phyloP scores from a whole-genome alignment of 2,113 vertebrate species.

The Sinosuthora webbiana region DNA sequence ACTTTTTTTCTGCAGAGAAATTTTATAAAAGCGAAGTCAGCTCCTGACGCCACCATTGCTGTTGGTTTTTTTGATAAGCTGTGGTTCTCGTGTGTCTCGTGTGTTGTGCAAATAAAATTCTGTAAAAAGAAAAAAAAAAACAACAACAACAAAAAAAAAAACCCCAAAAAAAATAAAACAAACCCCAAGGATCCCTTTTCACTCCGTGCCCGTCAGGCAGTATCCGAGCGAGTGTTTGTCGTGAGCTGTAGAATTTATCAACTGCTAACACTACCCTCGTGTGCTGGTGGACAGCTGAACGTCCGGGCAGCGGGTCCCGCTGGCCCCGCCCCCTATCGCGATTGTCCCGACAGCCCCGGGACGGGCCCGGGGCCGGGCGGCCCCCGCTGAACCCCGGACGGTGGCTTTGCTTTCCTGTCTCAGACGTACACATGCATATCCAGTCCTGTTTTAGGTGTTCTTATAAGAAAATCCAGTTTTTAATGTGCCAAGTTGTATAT shows the following conservation, averaged over 20 bases:
- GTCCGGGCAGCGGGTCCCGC: not conserved
- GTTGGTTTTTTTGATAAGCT: slow-evolving; percentile 55
- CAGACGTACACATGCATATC: slow-evolving; percentile 73
- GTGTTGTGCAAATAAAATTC: slow-evolving; percentile 63
- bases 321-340: not conserved
- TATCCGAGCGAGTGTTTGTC: slow-evolving; percentile 72
- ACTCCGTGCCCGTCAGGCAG: slow-evolving; percentile 73
- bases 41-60: slow-evolving; percentile 51
- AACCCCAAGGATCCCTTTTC: slow-evolving; percentile 30
- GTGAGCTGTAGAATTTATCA: slow-evolving; percentile 66
- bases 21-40: slow-evolving; percentile 65
- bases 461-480: slow-evolving; percentile 73
- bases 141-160: not conserved
- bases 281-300: slow-evolving; percentile 64
- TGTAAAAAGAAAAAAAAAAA: not conserved
- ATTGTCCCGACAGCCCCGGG: not conserved
- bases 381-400: slow-evolving; percentile 53
- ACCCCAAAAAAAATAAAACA: not conserved
- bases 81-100: slow-evolving; percentile 67
- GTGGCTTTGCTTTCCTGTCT: slow-evolving; percentile 75
- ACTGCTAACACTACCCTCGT: slow-evolving; percentile 72
- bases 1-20: slow-evolving; percentile 55
- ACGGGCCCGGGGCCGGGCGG: not conserved
- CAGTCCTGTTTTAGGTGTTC: slow-evolving; percentile 76
- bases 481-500: slow-evolving; percentile 83